Evolutionary conservation across 2,888 invertebrate species (phyloP), one percentile per base, ranked within the genome.

Genomic region (Drosophila siamana): DNA sequence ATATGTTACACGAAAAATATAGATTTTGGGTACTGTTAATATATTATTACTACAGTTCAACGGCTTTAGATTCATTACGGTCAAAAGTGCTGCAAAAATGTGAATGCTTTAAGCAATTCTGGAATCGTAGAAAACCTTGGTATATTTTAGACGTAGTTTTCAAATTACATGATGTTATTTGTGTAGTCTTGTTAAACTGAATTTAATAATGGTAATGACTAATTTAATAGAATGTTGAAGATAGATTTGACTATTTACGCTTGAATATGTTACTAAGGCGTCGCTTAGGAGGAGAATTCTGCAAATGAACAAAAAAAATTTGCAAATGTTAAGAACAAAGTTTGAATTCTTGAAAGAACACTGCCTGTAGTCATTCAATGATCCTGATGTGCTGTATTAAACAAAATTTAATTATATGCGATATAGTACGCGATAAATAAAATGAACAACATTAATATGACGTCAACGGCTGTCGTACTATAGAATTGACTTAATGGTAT

Each of bases 251-350:
- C 64, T 87, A 91, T 60, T 91, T 92, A 69, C 91, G 90, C 71
- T 91, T 91, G 64, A 92, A 92, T 66, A 92, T 90, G 78, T 81
- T 91, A 78, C 92, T 92, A 36, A 92, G 85, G 9, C 92, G 89
- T 73, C 91, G 83, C 72, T 87, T 91, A 9, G 92, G 92, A 28
- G 92, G 90, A 2, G 91, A 88, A 44, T 92, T 92, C 92, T 92
- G 91, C 36, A 89, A 88, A 76, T 54, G 56, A 33, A 70, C 33
- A 63, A 79, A 13, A 24, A 28, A 68, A 59, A 52, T 33, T 63
- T 40, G 22, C n/a, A 13, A 30, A 30, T 9, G 13, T 19, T 40
- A 15, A 13, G 13, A 44, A n/a, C 15, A 28, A 19, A 22, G 8
- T 36, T n/a, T 6, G 8, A 19, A 19, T n/a, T 19, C 1, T 7